phyloP scores from a whole-genome alignment of 2,888 invertebrate genomes.

The Thecocarcelia acutangulata region DNA sequence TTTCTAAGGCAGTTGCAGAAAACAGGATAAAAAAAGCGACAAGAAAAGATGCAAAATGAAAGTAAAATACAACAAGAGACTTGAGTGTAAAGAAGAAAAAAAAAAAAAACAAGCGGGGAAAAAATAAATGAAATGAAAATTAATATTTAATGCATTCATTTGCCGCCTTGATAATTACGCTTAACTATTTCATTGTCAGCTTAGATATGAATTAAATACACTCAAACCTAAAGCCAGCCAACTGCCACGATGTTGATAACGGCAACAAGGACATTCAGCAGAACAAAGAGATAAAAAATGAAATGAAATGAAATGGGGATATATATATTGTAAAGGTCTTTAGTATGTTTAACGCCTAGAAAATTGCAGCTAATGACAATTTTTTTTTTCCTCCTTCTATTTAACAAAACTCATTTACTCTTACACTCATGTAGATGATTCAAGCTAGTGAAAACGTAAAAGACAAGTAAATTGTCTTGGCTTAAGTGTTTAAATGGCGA shows the following conservation, averaged over 20 bases:
- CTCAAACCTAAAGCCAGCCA: conserved; percentile 44
- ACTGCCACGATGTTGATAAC: conserved; percentile 33
- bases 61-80: conserved; percentile 33
- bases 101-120: no score
- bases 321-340: conserved; percentile 44
- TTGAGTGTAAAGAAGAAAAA: conserved; percentile 1
- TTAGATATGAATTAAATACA: conserved; percentile 72
- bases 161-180: conserved; percentile 76
- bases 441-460: conserved; percentile 42
- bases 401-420: conserved; percentile 46
- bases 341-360: conserved; percentile 70
- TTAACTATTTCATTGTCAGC: conserved; percentile 76
- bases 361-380: conserved; percentile 70
- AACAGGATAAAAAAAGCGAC: conserved; percentile 23
- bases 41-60: conserved; percentile 42
- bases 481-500: conserved; percentile 40
- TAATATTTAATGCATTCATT: conserved; percentile 74
- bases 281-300: conserved; percentile 8
- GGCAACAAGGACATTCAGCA: conserved; percentile 43
- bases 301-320: conserved; percentile 36
- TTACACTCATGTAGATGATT: conserved; percentile 30
- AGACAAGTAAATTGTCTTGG: conserved; percentile 61
- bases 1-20: background rate
- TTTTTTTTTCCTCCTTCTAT: conserved; percentile 2
- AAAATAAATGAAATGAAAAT: conserved; percentile 59